These are phyloP conservation scores for Tiphia femorata DNA, from an alignment of 2,888 invertebrate genomes.

Conservation along the genomic window DNA sequence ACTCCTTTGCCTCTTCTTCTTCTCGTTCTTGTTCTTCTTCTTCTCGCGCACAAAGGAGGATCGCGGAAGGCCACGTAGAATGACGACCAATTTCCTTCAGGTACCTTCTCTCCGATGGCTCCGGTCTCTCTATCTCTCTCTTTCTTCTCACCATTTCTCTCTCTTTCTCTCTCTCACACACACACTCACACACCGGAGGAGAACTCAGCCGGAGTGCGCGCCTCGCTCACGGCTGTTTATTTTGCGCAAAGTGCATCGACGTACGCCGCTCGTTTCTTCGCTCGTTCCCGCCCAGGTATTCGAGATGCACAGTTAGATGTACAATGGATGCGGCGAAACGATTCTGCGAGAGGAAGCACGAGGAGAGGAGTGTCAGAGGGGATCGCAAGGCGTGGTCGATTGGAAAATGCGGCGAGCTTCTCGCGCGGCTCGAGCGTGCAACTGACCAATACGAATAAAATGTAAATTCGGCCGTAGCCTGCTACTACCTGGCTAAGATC, in stretches of 20 bases:
- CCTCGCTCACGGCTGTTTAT: too few relatives aligned
- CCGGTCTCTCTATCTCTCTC: too few relatives aligned
- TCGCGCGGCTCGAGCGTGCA: conserved; percentile 11
- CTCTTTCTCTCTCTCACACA: too few relatives aligned
- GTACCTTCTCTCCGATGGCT: too few relatives aligned
- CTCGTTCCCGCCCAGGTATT: neutral
- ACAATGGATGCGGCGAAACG: conserved; percentile 12
- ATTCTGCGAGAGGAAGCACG: neutral
- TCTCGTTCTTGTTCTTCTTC: too few relatives aligned
- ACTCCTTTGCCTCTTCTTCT: too few relatives aligned
- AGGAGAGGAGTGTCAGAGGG: conserved; percentile 8
- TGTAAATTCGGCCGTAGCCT: conserved; percentile 31
- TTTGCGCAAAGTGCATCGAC: neutral
- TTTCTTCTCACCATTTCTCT: too few relatives aligned
- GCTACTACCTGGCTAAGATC: conserved; percentile 27
- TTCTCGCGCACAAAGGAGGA: neutral
- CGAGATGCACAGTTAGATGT: conserved; percentile 26
- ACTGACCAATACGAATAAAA: conserved; percentile 32
- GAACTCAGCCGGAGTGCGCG: too few relatives aligned
- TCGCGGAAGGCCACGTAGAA: too few relatives aligned
- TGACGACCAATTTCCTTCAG: too few relatives aligned
- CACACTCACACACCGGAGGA: too few relatives aligned
- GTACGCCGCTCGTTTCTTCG: neutral
- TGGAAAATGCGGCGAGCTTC: conserved; percentile 10
- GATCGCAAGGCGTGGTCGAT: conserved; percentile 27